Percentiles rank a stretch among this genome's conserved stretches.
phyloP scores from a whole-genome alignment of 2,113 vertebrate genomes.

The Eulemur macaco region DNA sequence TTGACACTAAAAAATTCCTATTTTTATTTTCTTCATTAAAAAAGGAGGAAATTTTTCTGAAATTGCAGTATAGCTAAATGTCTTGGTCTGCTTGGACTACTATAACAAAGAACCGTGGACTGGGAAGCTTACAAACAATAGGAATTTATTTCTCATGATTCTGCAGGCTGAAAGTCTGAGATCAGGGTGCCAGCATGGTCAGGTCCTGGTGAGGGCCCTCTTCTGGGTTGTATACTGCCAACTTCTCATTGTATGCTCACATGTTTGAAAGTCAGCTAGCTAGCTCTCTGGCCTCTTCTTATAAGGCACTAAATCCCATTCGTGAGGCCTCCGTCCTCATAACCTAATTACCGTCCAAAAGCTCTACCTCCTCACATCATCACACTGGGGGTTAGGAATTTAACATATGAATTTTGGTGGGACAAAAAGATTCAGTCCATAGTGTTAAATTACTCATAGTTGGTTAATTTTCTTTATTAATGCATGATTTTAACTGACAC shows the following conservation, averaged over 20 bases:
- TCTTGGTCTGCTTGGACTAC: background rate
- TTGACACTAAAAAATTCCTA: background rate
- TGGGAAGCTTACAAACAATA: background rate
- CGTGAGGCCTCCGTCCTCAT: background rate
- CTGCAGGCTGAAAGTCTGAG: background rate
- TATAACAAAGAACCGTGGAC: background rate
- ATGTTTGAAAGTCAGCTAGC: too few species aligned
- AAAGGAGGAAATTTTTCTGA: background rate
- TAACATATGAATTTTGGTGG: background rate
- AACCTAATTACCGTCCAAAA: background rate
- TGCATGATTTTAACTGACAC: background rate
- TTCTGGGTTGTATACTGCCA: background rate
- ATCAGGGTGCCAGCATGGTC: background rate
- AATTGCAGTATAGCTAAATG: background rate
- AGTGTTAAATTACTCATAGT: background rate
- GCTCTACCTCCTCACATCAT: background rate
- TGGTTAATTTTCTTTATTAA: constrained; percentile 24
- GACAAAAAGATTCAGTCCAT: background rate
- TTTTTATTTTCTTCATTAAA: constrained; percentile 18
- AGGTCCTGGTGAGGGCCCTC: background rate
- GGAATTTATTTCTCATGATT: background rate
- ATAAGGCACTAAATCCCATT: background rate
- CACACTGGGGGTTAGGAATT: background rate
- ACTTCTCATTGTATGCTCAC: background rate
- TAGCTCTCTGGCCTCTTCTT: background rate